A percentile compares a stretch with the other conserved stretches of the same genome.
phyloP scores from a whole-genome alignment of 2,113 vertebrate genomes.

The Microcebus tavaratra region DNA sequence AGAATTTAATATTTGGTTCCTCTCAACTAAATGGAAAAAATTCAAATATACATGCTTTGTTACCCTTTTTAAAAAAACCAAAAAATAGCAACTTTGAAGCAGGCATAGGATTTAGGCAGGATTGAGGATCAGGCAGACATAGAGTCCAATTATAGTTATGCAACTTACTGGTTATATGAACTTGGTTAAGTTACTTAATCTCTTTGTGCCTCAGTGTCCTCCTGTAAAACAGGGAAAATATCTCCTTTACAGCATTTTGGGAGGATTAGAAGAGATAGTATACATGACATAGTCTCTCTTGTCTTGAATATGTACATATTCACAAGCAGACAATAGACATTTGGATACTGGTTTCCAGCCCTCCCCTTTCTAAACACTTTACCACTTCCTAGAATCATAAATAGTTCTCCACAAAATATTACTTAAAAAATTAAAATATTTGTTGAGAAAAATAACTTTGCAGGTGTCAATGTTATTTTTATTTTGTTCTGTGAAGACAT shows the following conservation, averaged over 20 bases:
- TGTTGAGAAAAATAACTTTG: constrained; percentile 44
- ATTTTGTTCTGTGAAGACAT: constrained; percentile 56
- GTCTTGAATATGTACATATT: no score
- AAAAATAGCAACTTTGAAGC: not conserved
- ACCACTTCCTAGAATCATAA: not conserved
- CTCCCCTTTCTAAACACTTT: no score
- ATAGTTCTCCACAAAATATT: not conserved
- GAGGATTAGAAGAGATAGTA: not conserved
- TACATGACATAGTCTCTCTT: no score
- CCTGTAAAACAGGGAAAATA: not conserved
- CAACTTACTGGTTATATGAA: not conserved
- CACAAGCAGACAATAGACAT: not conserved
- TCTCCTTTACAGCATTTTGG: not conserved
- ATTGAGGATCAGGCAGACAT: not conserved
- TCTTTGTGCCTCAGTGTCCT: not conserved
- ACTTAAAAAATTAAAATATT: constrained; percentile 55
- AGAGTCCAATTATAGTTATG: not conserved
- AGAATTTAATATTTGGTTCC: not conserved
- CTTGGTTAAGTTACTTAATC: not conserved
- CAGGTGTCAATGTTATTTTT: constrained; percentile 47
- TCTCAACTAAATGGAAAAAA: not conserved
- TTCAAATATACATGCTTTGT: not conserved
- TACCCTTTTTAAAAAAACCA: not conserved
- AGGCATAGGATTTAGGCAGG: not conserved
- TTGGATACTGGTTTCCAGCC: not conserved